Conservation (phyloP, 2,797 vertebrate genomes). For the Rhinoraja longicauda region DNA sequence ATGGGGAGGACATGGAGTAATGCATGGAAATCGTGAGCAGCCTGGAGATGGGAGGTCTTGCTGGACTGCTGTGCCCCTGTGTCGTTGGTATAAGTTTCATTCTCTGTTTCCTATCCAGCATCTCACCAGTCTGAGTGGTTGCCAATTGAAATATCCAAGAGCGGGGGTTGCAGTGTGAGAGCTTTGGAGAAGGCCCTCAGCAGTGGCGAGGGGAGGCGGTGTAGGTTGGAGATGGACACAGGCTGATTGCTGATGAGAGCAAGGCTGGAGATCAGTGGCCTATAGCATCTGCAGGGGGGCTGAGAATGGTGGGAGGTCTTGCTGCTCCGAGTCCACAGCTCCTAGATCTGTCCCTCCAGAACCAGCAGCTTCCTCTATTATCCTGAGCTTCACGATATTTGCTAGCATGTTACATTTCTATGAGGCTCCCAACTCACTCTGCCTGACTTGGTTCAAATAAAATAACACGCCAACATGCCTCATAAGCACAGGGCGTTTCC, state of each 20-base stretch:
- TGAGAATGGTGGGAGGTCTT: too few species aligned
- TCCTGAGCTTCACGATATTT: not conserved
- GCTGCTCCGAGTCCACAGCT: too few species aligned
- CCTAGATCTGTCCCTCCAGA: too few species aligned
- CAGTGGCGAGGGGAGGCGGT: not conserved
- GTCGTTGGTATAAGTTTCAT: not conserved
- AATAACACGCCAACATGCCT: not conserved
- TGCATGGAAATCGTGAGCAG: not conserved
- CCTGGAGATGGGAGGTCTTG: not conserved
- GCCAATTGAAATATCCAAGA: too few species aligned
- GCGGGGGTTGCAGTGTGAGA: not conserved
- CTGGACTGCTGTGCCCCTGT: too few species aligned
- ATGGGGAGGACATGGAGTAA: not conserved
- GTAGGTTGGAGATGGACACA: not conserved
- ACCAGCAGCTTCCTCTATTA: too few species aligned
- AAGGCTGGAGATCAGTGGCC: not conserved
- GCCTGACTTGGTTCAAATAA: not conserved
- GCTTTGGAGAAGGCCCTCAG: not conserved
- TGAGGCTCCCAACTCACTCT: not conserved
- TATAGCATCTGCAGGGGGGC: not conserved
- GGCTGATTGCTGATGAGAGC: not conserved
- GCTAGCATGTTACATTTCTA: not conserved
- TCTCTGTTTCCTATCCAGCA: not conserved
- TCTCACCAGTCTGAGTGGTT: not conserved
- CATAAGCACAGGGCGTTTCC: not conserved